Percentiles rank a stretch among this genome's conserved stretches.
These are phyloP conservation scores for Anguilla japonica DNA, from an alignment of 2,113 vertebrate genomes.

Conservation along the genomic window DNA sequence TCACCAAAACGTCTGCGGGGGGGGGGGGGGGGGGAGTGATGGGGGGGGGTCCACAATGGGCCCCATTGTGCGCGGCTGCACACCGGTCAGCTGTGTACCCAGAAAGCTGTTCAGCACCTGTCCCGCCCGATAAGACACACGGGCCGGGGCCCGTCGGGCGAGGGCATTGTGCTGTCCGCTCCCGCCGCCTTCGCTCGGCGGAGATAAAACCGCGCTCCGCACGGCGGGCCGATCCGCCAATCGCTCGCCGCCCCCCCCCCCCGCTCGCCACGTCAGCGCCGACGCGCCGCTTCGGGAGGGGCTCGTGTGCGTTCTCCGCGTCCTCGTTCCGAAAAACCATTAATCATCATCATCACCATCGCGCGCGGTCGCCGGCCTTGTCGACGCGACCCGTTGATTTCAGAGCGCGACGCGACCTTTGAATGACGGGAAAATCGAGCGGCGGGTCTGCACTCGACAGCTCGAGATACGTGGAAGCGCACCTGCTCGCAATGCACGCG, in stretches of 20 bases:
- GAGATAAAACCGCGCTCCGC: not conserved
- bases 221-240: not conserved
- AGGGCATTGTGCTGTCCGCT: not conserved
- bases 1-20: not conserved
- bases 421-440: not conserved
- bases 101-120: constrained; percentile 65
- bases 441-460: not conserved
- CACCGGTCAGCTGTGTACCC: constrained; percentile 10
- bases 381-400: not conserved
- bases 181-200: not conserved
- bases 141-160: not conserved
- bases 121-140: constrained; percentile 38
- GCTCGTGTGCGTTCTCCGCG: not conserved
- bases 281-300: not conserved
- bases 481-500: not conserved
- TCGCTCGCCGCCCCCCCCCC: not conserved
- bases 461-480: not conserved
- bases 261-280: not conserved
- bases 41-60: not conserved
- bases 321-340: not conserved
- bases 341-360: not conserved
- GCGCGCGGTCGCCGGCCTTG: no score
- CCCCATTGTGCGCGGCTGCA: not conserved
- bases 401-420: not conserved
- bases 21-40: no score